These are phyloP conservation scores for Triplophysa dalaica DNA, from an alignment of 2,113 vertebrate genomes.

Conservation along the genomic window DNA sequence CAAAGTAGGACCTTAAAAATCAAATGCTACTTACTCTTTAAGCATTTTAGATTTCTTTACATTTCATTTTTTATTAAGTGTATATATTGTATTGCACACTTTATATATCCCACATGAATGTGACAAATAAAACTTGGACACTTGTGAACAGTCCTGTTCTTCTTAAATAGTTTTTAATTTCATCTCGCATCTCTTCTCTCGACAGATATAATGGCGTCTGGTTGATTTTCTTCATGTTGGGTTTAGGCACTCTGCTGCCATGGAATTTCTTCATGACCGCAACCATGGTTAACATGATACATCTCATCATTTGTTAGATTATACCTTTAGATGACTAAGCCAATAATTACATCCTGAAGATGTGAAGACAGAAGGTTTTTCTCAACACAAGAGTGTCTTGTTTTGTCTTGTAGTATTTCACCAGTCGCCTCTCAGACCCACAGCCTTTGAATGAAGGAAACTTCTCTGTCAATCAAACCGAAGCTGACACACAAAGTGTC, in stretches of 20 bases:
- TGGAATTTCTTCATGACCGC: constrained; percentile 97
- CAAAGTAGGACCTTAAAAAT: too few species aligned
- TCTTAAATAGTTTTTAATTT: too few species aligned
- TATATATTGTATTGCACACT: too few species aligned
- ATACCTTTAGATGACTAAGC: not conserved
- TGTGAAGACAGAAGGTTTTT: not conserved
- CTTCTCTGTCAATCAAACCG: not conserved
- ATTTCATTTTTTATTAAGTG: too few species aligned
- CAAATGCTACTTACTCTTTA: too few species aligned
- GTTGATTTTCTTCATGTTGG: constrained; percentile 87
- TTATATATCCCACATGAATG: too few species aligned
- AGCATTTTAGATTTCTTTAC: too few species aligned
- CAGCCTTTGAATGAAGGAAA: not conserved
- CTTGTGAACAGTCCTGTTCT: too few species aligned
- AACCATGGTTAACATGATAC: constrained; percentile 72
- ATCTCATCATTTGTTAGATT: not conserved
- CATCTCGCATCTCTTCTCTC: not conserved
- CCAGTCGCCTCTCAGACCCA: constrained; percentile 67
- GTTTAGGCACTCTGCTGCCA: constrained; percentile 87
- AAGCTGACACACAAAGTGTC: constrained; percentile 14
- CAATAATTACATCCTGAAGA: too few species aligned
- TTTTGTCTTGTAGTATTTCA: constrained; percentile 77
- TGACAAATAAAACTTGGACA: too few species aligned
- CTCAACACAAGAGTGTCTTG: not conserved
- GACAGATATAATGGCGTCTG: constrained; percentile 82